A percentile compares a stretch with the other conserved stretches of the same genome.
Evolutionary conservation across 2,113 vertebrate species (phyloP).

Genomic region (Verasper variegatus): DNA sequence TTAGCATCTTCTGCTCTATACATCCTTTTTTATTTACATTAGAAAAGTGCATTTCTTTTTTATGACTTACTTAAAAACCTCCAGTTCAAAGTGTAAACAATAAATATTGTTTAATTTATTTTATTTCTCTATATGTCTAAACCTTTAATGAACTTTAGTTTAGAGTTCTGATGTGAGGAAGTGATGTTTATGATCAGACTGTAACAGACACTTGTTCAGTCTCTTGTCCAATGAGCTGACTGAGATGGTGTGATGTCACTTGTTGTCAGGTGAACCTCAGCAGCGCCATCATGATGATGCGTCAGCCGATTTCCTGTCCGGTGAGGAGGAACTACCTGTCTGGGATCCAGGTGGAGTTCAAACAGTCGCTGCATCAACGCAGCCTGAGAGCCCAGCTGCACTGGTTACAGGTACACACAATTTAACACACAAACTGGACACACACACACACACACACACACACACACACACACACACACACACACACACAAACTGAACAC

Average conservation of each 20-base stretch:
- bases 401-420: slow-evolving; percentile 91
- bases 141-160: too few relatives aligned
- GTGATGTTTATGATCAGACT: too few relatives aligned
- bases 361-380: slow-evolving; percentile 92
- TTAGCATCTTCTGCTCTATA: too few relatives aligned
- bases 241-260: slow-evolving; percentile 25
- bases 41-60: too few relatives aligned
- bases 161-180: too few relatives aligned
- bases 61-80: too few relatives aligned
- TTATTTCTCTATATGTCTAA: too few relatives aligned
- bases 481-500: background rate
- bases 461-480: slow-evolving; percentile 11
- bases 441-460: background rate
- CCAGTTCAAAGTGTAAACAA: too few relatives aligned
- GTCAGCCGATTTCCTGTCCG: slow-evolving; percentile 83
- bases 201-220: background rate
- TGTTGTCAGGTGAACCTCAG: slow-evolving; percentile 88
- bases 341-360: slow-evolving; percentile 94
- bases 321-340: slow-evolving; percentile 93
- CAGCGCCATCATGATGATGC: slow-evolving; percentile 89
- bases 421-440: background rate
- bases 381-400: slow-evolving; percentile 92
- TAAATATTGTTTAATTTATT: too few relatives aligned
- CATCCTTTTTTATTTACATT: too few relatives aligned
- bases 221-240: background rate